Conservation (phyloP, 1,140 invertebrate genomes). For the Drosophila parvula region DNA sequence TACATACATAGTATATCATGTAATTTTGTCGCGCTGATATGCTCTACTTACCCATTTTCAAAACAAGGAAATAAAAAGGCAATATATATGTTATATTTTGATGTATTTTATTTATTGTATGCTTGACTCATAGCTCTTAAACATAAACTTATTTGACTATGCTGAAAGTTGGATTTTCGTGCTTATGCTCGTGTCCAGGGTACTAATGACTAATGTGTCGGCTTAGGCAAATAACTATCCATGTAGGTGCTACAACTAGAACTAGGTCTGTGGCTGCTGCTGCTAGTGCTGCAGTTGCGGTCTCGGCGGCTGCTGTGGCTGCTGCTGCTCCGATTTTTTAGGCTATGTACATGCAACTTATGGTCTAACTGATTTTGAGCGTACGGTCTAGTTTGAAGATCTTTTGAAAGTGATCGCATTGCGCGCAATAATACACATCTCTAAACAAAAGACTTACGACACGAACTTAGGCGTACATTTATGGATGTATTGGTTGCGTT, state of each 20-base stretch:
- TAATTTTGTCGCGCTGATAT: background rate
- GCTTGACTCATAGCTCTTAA: slow-evolving; percentile 59
- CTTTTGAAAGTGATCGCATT: slow-evolving; percentile 76
- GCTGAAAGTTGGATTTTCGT: slow-evolving; percentile 51
- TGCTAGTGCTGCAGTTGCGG: slow-evolving; percentile 13
- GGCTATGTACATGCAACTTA: slow-evolving; percentile 73
- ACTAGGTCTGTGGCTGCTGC: slow-evolving; percentile 29
- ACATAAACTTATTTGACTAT: slow-evolving; percentile 71
- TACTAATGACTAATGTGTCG: slow-evolving; percentile 72
- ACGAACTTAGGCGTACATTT: slow-evolving; percentile 60
- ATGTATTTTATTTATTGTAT: slow-evolving; percentile 33
- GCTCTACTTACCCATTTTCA: background rate
- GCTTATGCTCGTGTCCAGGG: slow-evolving; percentile 38
- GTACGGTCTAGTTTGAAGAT: slow-evolving; percentile 77
- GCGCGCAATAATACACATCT: slow-evolving; percentile 76
- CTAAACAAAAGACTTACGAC: slow-evolving; percentile 83
- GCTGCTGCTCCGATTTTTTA: slow-evolving; percentile 47
- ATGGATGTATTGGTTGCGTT: slow-evolving; percentile 27
- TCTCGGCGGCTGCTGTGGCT: slow-evolving; percentile 15
- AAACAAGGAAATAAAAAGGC: background rate
- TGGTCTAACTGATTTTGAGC: slow-evolving; percentile 52
- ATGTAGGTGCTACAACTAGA: slow-evolving; percentile 36
- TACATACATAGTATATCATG: background rate
- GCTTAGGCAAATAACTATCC: slow-evolving; percentile 33
- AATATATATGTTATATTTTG: background rate